Evolutionary conservation across 1,140 invertebrate species (phyloP).

Genomic region (Rhyzopertha dominica): DNA sequence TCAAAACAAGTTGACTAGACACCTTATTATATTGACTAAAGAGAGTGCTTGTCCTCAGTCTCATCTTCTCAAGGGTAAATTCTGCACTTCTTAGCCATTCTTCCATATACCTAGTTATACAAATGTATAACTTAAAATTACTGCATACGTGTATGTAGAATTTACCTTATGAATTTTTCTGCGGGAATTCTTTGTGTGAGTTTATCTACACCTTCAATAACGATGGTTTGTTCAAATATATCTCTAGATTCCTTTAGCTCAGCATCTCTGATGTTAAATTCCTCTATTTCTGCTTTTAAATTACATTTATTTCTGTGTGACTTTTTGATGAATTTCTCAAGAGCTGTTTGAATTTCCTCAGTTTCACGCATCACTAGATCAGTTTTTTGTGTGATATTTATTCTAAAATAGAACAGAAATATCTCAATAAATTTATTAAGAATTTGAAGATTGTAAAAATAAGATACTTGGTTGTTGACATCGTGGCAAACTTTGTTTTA

Average conservation of each 20-base stretch:
- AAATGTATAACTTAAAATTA: too few relatives aligned
- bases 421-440: too few relatives aligned
- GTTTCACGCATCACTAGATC: slow-evolving; percentile 35
- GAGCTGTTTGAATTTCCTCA: slow-evolving; percentile 27
- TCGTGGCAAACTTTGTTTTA: too few relatives aligned
- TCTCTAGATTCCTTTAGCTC: slow-evolving; percentile 34
- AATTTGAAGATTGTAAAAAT: too few relatives aligned
- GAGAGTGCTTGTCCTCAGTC: slow-evolving; percentile 40
- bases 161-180: slow-evolving; percentile 45
- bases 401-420: too few relatives aligned
- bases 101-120: slow-evolving; percentile 42
- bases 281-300: slow-evolving; percentile 43
- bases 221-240: slow-evolving; percentile 42
- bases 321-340: slow-evolving; percentile 26
- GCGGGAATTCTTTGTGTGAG: slow-evolving; percentile 45
- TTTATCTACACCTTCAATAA: slow-evolving; percentile 37
- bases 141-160: too few relatives aligned
- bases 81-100: slow-evolving; percentile 43
- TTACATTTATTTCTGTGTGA: slow-evolving; percentile 26
- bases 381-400: slow-evolving; percentile 33
- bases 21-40: slow-evolving; percentile 36
- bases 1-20: slow-evolving; percentile 36
- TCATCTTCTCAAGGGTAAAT: slow-evolving; percentile 42
- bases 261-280: slow-evolving; percentile 29
- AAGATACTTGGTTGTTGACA: too few relatives aligned